phyloP scores from a whole-genome alignment of 2,113 vertebrate genomes.

The Murina feae region DNA sequence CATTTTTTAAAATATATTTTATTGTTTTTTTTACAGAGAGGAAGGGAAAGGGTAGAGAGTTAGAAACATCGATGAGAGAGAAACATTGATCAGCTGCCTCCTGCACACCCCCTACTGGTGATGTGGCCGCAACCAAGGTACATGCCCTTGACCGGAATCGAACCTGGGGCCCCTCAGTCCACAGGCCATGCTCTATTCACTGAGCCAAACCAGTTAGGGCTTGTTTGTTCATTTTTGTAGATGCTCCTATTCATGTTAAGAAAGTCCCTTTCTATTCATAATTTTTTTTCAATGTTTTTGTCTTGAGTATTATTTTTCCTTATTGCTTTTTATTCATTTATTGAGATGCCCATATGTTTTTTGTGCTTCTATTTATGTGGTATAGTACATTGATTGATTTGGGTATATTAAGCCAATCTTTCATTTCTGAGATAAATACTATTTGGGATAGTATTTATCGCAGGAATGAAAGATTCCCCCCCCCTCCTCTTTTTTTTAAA shows the following conservation, averaged over 20 bases:
- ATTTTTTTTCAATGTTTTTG: not conserved
- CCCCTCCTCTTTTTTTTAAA: not conserved
- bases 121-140: too few species aligned
- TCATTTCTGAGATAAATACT: not conserved
- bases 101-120: too few species aligned
- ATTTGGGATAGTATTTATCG: not conserved
- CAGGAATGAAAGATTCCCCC: too few species aligned
- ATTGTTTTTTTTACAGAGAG: too few species aligned
- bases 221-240: not conserved
- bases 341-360: not conserved
- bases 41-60: too few species aligned
- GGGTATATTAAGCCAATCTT: not conserved
- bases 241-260: not conserved
- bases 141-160: too few species aligned
- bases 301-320: not conserved
- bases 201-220: too few species aligned
- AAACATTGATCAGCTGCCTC: too few species aligned
- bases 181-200: too few species aligned
- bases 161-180: too few species aligned
- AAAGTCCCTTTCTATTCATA: not conserved
- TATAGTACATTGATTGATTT: not conserved
- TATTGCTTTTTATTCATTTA: not conserved
- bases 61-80: too few species aligned
- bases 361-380: not conserved
- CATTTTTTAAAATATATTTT: too few species aligned